These are phyloP conservation scores for Etia nguti DNA, from an alignment of 2,113 vertebrate species.

Conservation along the genomic window DNA sequence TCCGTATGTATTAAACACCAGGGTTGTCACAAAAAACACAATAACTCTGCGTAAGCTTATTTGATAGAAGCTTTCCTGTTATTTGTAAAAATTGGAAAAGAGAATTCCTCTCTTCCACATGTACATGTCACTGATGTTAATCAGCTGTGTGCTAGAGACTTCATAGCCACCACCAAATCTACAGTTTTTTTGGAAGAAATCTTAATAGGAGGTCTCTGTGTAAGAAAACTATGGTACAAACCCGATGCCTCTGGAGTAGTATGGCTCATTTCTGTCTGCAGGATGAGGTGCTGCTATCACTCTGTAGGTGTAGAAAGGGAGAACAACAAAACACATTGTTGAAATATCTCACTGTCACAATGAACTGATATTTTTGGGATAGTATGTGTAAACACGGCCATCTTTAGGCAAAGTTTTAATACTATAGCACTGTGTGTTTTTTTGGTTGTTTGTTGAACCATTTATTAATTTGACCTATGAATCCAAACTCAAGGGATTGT, in stretches of 20 bases:
- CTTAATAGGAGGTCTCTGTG: neutral
- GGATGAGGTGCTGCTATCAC: neutral
- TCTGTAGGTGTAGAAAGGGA: neutral
- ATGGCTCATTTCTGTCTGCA: conserved; percentile 23
- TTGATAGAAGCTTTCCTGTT: neutral
- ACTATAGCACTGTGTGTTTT: neutral
- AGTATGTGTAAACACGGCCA: neutral
- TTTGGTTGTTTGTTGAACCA: neutral
- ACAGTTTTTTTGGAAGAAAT: neutral
- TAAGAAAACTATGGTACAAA: conserved; percentile 19
- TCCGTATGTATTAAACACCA: neutral
- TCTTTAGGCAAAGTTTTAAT: neutral
- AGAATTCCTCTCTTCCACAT: neutral
- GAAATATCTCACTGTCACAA: neutral
- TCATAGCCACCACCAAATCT: neutral
- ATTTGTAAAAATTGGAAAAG: too few species aligned
- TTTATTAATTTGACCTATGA: neutral
- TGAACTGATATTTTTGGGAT: neutral
- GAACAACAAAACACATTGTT: neutral
- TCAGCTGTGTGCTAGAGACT: neutral
- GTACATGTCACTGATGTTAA: neutral
- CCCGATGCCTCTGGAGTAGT: neutral
- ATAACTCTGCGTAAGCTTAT: neutral
- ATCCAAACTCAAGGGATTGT: neutral
- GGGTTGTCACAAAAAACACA: neutral